These are phyloP conservation scores for Chesias legatella DNA, from an alignment of 2,888 invertebrate genomes.

Conservation along the genomic window DNA sequence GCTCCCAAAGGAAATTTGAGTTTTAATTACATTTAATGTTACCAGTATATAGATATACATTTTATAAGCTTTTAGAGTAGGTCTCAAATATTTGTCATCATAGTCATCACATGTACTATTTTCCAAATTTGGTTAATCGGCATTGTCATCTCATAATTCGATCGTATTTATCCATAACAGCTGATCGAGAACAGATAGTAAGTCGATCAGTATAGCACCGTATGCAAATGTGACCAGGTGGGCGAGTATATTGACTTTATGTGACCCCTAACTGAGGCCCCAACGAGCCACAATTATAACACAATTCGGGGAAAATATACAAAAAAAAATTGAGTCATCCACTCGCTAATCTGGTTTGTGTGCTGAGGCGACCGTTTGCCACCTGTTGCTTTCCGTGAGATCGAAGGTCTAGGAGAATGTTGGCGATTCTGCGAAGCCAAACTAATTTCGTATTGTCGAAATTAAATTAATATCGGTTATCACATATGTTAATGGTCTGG, in stretches of 20 bases:
- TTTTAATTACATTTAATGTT: too few relatives aligned
- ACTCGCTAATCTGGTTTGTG: conserved; percentile 7
- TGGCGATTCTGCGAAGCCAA: not conserved
- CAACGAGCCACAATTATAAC: conserved; percentile 29
- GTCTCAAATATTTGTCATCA: too few relatives aligned
- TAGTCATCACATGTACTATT: too few relatives aligned
- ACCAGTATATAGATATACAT: too few relatives aligned
- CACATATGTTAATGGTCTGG: too few relatives aligned
- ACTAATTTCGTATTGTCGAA: not conserved
- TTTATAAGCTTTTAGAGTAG: too few relatives aligned
- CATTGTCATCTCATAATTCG: too few relatives aligned
- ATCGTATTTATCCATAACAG: not conserved
- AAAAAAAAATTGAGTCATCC: conserved; percentile 27
- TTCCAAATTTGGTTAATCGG: too few relatives aligned
- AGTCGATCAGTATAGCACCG: conserved; percentile 26
- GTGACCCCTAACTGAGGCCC: conserved; percentile 39
- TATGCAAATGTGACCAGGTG: conserved; percentile 43
- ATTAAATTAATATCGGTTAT: too few relatives aligned
- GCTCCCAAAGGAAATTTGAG: too few relatives aligned
- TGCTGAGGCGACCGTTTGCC: conserved; percentile 9
- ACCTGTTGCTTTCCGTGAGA: conserved; percentile 13
- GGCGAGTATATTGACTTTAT: conserved; percentile 31
- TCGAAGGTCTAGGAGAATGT: not conserved
- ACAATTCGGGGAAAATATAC: conserved; percentile 25
- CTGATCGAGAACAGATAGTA: conserved; percentile 17